These are phyloP conservation scores for Vanacampus margaritifer DNA, from an alignment of 2,113 vertebrate species.

Conservation along the genomic window DNA sequence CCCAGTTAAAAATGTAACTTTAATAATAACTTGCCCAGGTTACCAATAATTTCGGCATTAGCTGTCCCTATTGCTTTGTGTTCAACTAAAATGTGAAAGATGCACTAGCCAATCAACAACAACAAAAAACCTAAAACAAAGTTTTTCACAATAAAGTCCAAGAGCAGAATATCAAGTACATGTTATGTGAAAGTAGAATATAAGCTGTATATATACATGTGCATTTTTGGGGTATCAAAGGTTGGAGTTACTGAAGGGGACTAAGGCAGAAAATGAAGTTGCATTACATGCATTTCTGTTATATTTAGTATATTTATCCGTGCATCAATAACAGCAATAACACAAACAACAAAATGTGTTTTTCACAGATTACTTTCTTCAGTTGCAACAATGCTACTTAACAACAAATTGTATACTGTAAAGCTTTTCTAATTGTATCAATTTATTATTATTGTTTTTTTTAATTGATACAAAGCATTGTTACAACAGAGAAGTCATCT, in stretches of 20 bases:
- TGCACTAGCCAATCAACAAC: background rate
- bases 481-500: background rate
- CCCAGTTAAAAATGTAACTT: background rate
- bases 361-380: background rate
- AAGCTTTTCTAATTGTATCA: background rate
- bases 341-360: background rate
- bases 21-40: background rate
- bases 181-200: slow-evolving; percentile 21
- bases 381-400: background rate
- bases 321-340: background rate
- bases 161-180: slow-evolving; percentile 34
- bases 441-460: no score
- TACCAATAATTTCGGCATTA: background rate
- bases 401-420: background rate
- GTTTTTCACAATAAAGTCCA: slow-evolving; percentile 39
- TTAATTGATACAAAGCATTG: background rate
- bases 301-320: background rate
- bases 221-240: slow-evolving; percentile 41
- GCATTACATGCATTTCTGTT: background rate
- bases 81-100: slow-evolving; percentile 4
- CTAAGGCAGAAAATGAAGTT: background rate
- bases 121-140: background rate
- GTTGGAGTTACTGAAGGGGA: background rate
- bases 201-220: slow-evolving; percentile 43
- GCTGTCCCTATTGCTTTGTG: slow-evolving; percentile 5